These are phyloP conservation scores for Morpho helenor DNA, from an alignment of 2,888 invertebrate species.

Conservation along the genomic window DNA sequence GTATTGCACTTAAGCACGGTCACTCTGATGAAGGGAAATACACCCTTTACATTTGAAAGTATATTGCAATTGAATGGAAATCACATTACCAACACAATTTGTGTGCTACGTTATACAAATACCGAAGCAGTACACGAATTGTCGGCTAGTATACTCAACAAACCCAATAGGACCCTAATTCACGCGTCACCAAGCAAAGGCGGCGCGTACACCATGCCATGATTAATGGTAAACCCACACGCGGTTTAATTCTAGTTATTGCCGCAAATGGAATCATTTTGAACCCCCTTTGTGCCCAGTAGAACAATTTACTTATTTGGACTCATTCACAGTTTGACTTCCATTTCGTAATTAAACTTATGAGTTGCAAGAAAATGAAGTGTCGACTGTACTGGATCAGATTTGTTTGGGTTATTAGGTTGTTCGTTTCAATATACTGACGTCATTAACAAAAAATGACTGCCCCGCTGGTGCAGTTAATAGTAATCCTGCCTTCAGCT, in stretches of 20 bases:
- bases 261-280: constrained; percentile 49
- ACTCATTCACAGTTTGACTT: constrained; percentile 3
- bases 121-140: neutral
- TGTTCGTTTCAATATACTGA: too few relatives aligned
- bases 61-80: too few relatives aligned
- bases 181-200: constrained; percentile 27
- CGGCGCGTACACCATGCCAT: constrained; percentile 15
- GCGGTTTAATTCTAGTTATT: constrained; percentile 58
- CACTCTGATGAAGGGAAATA: too few relatives aligned
- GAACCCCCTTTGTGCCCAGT: constrained; percentile 25
- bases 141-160: constrained; percentile 6
- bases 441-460: too few relatives aligned
- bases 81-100: neutral
- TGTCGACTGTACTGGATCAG: constrained; percentile 6
- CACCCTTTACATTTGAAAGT: too few relatives aligned
- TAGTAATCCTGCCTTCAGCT: too few relatives aligned
- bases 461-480: too few relatives aligned
- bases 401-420: too few relatives aligned
- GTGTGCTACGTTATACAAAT: neutral
- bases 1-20: too few relatives aligned
- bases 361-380: constrained; percentile 20
- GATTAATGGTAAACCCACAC: constrained; percentile 25
- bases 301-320: constrained; percentile 29
- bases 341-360: constrained; percentile 26
- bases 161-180: constrained; percentile 18